Evolutionary conservation across 1,140 invertebrate species (phyloP).

Genomic region (Phymorhynchus buccinoides): DNA sequence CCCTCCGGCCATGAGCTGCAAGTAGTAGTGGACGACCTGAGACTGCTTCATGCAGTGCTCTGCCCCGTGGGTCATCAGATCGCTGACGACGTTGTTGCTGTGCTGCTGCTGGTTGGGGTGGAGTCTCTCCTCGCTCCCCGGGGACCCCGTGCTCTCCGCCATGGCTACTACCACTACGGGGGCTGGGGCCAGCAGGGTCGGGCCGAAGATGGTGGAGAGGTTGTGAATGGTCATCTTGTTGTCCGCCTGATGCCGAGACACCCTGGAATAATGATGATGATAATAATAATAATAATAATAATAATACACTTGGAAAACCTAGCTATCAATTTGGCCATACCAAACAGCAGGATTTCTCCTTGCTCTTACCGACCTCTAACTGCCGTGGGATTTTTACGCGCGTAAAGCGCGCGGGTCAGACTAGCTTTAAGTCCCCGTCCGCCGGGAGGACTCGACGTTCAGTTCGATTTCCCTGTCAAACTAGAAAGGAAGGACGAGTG

Average conservation of each 20-base stretch:
- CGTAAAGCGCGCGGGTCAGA: too few relatives aligned
- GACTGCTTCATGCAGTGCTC: slow-evolving; percentile 96
- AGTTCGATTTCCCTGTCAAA: too few relatives aligned
- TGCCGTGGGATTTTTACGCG: too few relatives aligned
- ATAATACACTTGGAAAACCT: too few relatives aligned
- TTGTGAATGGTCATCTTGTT: slow-evolving; percentile 72
- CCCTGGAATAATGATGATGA: slow-evolving; percentile 46
- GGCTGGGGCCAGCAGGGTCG: slow-evolving; percentile 70
- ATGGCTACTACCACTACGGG: slow-evolving; percentile 59
- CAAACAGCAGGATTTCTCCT: too few relatives aligned
- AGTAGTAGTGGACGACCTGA: slow-evolving; percentile 91
- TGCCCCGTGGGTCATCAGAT: slow-evolving; percentile 88
- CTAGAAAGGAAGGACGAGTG: too few relatives aligned
- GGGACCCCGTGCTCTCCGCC: slow-evolving; percentile 46
- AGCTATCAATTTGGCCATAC: too few relatives aligned
- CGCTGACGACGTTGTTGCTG: slow-evolving; percentile 75
- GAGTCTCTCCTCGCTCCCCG: too few relatives aligned
- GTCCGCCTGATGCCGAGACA: slow-evolving; percentile 54
- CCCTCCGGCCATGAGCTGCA: slow-evolving; percentile 76
- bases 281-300: too few relatives aligned
- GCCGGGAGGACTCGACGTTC: too few relatives aligned
- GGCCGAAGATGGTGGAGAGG: slow-evolving; percentile 71
- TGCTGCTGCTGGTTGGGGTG: neutral
- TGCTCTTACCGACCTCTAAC: too few relatives aligned
- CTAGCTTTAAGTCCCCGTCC: too few relatives aligned